Conservation (phyloP, 2,888 invertebrate species). For the Drosophila nigricruria region DNA sequence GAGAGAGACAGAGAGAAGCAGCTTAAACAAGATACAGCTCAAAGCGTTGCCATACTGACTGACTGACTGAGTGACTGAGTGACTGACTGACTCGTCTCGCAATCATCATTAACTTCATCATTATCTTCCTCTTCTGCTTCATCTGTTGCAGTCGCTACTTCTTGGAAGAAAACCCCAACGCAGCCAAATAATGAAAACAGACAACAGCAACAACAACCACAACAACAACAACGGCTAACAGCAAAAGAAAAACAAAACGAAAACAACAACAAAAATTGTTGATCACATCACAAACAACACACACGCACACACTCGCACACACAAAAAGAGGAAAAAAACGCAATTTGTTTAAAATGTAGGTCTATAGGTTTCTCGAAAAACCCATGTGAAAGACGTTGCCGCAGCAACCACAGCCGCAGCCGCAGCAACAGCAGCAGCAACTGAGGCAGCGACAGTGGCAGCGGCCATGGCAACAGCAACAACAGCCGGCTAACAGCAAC, state of each 20-base stretch:
- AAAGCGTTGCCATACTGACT: constrained; percentile 49
- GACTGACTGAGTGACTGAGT: constrained; percentile 40
- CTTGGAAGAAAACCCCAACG: constrained; percentile 69
- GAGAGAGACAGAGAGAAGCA: constrained; percentile 13
- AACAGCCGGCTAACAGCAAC: constrained; percentile 48
- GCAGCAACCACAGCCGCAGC: constrained; percentile 43
- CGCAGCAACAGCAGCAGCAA: constrained; percentile 46
- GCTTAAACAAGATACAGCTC: constrained; percentile 30
- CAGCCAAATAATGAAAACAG: constrained; percentile 59
- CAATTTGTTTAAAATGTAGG: constrained; percentile 84
- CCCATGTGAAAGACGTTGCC: constrained; percentile 68
- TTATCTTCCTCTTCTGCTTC: constrained; percentile 11
- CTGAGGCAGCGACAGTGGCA: constrained; percentile 48
- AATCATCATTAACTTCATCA: constrained; percentile 40
- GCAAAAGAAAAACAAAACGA: constrained; percentile 51
- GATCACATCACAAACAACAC: constrained; percentile 69
- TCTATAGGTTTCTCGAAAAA: constrained; percentile 84
- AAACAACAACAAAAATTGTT: constrained; percentile 53
- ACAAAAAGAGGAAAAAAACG: constrained; percentile 57
- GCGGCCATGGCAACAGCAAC: constrained; percentile 59
- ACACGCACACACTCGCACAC: constrained; percentile 21
- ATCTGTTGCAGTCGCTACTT: constrained; percentile 55
- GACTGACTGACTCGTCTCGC: constrained; percentile 36
- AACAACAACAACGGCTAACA: constrained; percentile 39
- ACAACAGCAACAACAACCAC: neutral